phyloP scores from a whole-genome alignment of 2,888 invertebrate species.

The Tanytarsus gracilentus region DNA sequence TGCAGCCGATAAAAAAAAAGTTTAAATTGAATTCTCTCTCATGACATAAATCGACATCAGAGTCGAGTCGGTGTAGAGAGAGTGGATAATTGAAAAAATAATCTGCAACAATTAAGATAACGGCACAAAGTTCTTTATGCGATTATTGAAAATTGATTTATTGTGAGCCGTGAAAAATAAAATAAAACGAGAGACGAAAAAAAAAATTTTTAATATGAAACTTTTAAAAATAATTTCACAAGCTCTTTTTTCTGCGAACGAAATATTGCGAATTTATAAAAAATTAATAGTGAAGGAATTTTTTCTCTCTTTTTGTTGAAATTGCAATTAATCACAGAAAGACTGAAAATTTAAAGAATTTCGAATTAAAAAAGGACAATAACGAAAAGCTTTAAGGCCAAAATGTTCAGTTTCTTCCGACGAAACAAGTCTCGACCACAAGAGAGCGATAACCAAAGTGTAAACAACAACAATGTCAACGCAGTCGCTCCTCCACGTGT shows the following conservation, averaged over 20 bases:
- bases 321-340: too few relatives aligned
- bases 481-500: neutral
- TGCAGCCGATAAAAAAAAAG: too few relatives aligned
- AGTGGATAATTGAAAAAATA: neutral
- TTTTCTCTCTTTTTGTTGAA: too few relatives aligned
- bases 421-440: constrained; percentile 6
- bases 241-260: too few relatives aligned
- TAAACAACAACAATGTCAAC: neutral
- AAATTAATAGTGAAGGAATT: too few relatives aligned
- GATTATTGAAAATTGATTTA: neutral
- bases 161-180: neutral
- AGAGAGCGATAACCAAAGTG: neutral
- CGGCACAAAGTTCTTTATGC: neutral
- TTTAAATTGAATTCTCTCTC: too few relatives aligned
- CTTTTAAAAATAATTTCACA: too few relatives aligned
- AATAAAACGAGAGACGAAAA: too few relatives aligned
- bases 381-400: neutral
- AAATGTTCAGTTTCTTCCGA: constrained; percentile 25
- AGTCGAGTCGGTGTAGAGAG: neutral
- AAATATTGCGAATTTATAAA: too few relatives aligned
- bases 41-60: too few relatives aligned
- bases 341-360: too few relatives aligned
- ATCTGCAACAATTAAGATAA: neutral
- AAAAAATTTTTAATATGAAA: too few relatives aligned
- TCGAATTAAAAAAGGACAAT: neutral